Base-by-base conservation (phyloP, 2,797 vertebrate species). In the Mus caroli region DNA sequence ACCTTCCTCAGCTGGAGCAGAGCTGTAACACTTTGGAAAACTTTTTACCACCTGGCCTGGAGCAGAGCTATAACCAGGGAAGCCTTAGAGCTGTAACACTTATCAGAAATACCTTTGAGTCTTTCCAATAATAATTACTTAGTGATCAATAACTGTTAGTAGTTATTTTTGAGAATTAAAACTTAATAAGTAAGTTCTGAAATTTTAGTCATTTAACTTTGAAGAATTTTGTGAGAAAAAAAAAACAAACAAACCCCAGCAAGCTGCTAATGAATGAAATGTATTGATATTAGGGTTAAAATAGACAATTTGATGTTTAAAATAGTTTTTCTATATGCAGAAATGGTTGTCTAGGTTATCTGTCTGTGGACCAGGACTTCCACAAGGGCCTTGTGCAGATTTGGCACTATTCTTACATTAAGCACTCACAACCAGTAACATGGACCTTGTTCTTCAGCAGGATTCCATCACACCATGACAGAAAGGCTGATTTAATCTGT, bases 291-390 rank as follows among this genome's bases (percentile, higher is more conserved):
- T 89, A 82, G 73, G 6, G 37, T 69, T 82, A 89, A 37, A 83
- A 83, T 34, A 90, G n/a, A 56, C 37, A 80, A n/a, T 82, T 76
- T 90, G 26, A 85, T 77, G 6, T 91, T 91, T 46, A 82, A 92
- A 64, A 88, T 56, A 83, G 69, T 88, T 20, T 67, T 64, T 64
- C 60, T 83, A 28, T 46, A 46, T 20, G 3, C 31, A 31, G 46
- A 84, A 46, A 1, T 26, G 22, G 73, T 85, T 87, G 24, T 92
- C 88, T 90, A 50, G 34, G 34, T 67, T 8, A 73, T 37, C 9
- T 77, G 46, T 79, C 62, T 76, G 79, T 43, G 14, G 34, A 71
- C 64, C 1, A 31, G 17, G 12, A 37, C n/a, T n/a, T 91, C 77
- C 19, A 6, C 4, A 19, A 87, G 40, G 46, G 17, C 37, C 64